A percentile compares a stretch with the other conserved stretches of the same genome.
phyloP scores from a whole-genome alignment of 2,113 vertebrate genomes.

The Lycocorax pyrrhopterus region DNA sequence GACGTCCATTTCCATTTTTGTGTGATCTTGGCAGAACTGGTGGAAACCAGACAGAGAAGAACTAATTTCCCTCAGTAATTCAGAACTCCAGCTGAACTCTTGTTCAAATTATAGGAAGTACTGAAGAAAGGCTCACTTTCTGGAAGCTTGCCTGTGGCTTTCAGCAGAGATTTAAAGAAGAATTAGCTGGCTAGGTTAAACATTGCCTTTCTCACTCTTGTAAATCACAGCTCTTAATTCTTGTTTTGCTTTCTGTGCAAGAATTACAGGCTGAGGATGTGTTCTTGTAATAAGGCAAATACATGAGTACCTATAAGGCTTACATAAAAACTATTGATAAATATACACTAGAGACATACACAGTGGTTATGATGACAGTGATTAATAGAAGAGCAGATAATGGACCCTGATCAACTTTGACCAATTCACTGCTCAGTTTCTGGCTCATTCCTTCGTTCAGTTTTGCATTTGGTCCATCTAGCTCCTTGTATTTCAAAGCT shows the following conservation, averaged over 20 bases:
- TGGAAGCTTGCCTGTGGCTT: conserved; percentile 12
- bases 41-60: not conserved
- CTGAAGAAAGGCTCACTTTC: not conserved
- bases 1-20: not conserved
- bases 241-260: not conserved
- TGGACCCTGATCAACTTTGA: not conserved
- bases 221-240: conserved; percentile 11
- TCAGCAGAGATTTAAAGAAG: conserved; percentile 12
- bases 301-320: not conserved
- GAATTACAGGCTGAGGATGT: not conserved
- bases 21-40: not conserved
- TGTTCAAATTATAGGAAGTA: not conserved
- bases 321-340: not conserved
- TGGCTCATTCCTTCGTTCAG: not conserved
- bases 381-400: not conserved
- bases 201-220: not conserved
- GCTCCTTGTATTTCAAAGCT: not conserved
- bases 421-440: not conserved
- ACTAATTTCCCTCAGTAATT: not conserved
- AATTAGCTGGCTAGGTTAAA: conserved; percentile 17
- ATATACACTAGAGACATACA: not conserved
- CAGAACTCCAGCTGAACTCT: not conserved
- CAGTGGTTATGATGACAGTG: not conserved
- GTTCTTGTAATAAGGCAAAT: not conserved
- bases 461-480: not conserved